These are phyloP conservation scores for Callaeas wilsoni DNA, from an alignment of 2,113 vertebrate genomes.

Conservation along the genomic window DNA sequence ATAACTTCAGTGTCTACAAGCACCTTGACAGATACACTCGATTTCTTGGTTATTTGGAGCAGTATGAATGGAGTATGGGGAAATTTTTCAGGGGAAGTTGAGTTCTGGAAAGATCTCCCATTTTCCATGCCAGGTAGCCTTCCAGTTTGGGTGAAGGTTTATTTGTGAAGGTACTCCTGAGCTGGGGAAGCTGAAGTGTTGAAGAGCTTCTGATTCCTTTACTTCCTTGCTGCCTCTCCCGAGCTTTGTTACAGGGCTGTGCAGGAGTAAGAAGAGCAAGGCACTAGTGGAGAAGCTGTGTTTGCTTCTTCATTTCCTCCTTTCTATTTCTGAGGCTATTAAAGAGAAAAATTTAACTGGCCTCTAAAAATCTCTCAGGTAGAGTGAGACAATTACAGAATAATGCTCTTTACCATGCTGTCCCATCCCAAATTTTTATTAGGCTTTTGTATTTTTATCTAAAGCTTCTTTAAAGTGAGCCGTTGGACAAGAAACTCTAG, in stretches of 20 bases:
- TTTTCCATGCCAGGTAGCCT: background rate
- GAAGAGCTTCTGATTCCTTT: background rate
- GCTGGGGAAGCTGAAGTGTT: background rate
- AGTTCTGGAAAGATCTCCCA: background rate
- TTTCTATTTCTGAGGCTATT: background rate
- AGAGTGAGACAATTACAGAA: background rate
- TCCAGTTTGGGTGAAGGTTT: background rate
- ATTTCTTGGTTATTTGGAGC: background rate
- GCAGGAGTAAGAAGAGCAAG: background rate
- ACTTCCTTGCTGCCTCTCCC: background rate
- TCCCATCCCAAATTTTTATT: background rate
- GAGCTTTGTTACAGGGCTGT: background rate
- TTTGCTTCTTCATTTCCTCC: background rate
- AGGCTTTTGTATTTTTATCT: background rate
- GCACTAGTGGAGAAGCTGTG: background rate
- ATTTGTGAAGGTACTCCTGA: background rate
- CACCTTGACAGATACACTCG: background rate
- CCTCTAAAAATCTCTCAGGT: background rate
- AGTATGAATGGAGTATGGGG: background rate
- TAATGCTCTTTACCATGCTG: background rate
- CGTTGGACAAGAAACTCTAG: background rate
- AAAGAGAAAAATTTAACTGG: background rate
- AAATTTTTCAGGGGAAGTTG: background rate
- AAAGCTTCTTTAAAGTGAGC: background rate
- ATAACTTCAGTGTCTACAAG: background rate